Percentiles rank a stretch among this genome's conserved stretches.
These are phyloP conservation scores for Lamprologus sp. DNA, from an alignment of 2,113 vertebrate species.

Conservation along the genomic window DNA sequence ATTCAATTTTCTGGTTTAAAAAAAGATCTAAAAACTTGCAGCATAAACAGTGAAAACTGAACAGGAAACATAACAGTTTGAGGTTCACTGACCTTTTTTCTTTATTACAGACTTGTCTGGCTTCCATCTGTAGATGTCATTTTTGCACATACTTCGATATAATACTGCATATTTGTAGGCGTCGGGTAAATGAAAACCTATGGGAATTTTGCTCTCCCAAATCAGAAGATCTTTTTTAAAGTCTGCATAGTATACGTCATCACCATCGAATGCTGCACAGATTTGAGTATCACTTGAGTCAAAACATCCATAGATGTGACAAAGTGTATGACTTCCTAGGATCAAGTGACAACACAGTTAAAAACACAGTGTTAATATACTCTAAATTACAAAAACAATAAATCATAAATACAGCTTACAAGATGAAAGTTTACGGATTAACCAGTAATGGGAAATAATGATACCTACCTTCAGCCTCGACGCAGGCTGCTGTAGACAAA, in stretches of 20 bases:
- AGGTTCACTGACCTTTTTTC: not conserved
- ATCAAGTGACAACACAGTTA: not conserved
- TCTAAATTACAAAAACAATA: no score
- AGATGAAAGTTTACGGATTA: no score
- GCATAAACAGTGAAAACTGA: not conserved
- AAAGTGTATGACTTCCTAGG: not conserved
- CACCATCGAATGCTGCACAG: not conserved
- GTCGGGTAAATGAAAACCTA: fast-evolving
- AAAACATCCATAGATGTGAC: not conserved
- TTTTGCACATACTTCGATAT: not conserved
- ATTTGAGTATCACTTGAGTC: not conserved
- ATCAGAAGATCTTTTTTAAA: not conserved
- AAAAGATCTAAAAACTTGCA: not conserved
- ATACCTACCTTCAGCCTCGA: no score
- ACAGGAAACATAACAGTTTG: not conserved
- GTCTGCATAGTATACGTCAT: not conserved
- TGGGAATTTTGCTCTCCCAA: not conserved
- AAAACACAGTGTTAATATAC: not conserved
- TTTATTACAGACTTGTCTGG: not conserved
- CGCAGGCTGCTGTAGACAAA: no score
- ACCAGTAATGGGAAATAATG: no score
- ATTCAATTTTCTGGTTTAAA: not conserved
- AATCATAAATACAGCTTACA: no score
- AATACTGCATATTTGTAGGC: not conserved
- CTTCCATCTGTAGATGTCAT: not conserved